Percentiles rank a stretch among this genome's conserved stretches.
phyloP scores from a whole-genome alignment of 2,797 vertebrate genomes.

The Salarias fasciatus region DNA sequence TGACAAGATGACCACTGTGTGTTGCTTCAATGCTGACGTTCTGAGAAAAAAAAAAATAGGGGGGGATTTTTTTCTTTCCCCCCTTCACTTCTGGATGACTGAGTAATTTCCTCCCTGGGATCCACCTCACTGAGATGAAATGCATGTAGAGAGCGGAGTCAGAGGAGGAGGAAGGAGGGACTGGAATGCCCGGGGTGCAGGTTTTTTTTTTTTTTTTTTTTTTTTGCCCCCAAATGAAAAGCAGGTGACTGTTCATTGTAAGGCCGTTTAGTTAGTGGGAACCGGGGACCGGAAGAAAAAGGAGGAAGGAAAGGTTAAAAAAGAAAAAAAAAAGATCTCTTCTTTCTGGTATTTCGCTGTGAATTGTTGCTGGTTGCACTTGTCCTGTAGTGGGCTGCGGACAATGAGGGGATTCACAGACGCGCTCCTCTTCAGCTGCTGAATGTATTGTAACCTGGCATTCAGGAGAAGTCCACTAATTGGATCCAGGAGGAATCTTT shows the following conservation, averaged over 20 bases:
- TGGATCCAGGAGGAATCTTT: constrained; percentile 21
- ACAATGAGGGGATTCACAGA: constrained; percentile 54
- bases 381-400: constrained; percentile 47
- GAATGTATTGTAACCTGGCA: constrained; percentile 36
- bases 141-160: constrained; percentile 61
- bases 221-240: constrained; percentile 81
- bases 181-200: constrained; percentile 79
- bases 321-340: constrained; percentile 21
- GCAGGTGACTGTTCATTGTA: constrained; percentile 82
- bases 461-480: constrained; percentile 36
- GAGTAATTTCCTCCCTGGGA: constrained; percentile 79
- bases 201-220: constrained; percentile 38
- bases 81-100: constrained; percentile 73
- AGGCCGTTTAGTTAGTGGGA: constrained; percentile 67
- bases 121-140: constrained; percentile 74
- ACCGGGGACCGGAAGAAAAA: constrained; percentile 66
- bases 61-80: constrained; percentile 31
- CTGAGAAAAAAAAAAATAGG: constrained; percentile 46
- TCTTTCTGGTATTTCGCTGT: constrained; percentile 42
- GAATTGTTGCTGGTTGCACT: constrained; percentile 58
- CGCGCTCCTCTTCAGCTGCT: constrained; percentile 31
- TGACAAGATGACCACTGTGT: constrained; percentile 29
- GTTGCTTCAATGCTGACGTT: constrained; percentile 31
- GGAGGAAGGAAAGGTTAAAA: constrained; percentile 49
- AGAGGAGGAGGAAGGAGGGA: constrained; percentile 32